Conservation (phyloP, 2,888 invertebrate genomes). For the Ophion obscuratus region DNA sequence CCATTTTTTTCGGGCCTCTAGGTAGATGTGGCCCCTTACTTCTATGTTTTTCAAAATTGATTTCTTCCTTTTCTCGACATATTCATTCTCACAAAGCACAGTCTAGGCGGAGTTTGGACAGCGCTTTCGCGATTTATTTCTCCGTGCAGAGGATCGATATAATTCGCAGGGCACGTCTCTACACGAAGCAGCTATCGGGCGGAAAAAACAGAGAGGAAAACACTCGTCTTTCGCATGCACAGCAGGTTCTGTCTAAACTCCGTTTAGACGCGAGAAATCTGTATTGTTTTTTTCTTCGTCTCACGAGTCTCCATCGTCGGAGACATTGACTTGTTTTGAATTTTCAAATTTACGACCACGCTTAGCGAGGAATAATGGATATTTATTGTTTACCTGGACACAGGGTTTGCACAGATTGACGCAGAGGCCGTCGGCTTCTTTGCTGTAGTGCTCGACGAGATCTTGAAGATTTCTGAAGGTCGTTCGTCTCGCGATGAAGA, state of each 20-base stretch:
- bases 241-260: slow-evolving; percentile 79
- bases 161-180: slow-evolving; percentile 31
- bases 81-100: slow-evolving; percentile 66
- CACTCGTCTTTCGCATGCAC: slow-evolving; percentile 75
- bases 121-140: slow-evolving; percentile 64
- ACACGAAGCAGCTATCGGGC: slow-evolving; percentile 38
- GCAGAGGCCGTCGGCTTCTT: slow-evolving; percentile 99
- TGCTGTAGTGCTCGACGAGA: slow-evolving; percentile 98
- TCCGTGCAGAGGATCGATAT: slow-evolving; percentile 38
- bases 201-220: slow-evolving; percentile 63
- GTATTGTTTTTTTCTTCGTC: slow-evolving; percentile 22
- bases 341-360: slow-evolving; percentile 16
- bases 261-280: slow-evolving; percentile 74
- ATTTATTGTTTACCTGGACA: slow-evolving; percentile 90
- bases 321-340: not conserved
- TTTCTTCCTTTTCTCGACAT: not conserved
- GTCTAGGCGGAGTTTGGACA: slow-evolving; percentile 81
- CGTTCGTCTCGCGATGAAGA: slow-evolving; percentile 99
- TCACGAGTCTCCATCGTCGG: not conserved
- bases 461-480: slow-evolving; percentile 99
- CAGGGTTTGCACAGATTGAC: slow-evolving; percentile 98
- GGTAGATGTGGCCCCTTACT: not conserved
- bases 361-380: not conserved
- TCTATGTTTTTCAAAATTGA: not conserved
- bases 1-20: too few relatives aligned